These are phyloP conservation scores for Lymantria monacha DNA, from an alignment of 2,888 invertebrate species.

Conservation along the genomic window DNA sequence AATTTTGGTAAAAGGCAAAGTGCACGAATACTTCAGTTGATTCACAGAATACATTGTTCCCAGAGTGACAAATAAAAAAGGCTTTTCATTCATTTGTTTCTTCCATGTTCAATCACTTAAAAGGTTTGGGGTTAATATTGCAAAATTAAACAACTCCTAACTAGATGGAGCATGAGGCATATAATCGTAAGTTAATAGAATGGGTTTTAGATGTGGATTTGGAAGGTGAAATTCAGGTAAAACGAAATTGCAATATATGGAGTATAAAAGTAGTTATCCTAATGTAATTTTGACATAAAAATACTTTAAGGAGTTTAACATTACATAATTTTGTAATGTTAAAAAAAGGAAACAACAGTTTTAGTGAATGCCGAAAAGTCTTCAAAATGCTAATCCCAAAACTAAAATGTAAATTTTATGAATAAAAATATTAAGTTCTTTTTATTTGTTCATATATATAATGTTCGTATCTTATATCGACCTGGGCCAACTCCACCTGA, in stretches of 20 bases:
- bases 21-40: conserved; percentile 17
- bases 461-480: too few species aligned
- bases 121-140: conserved; percentile 23
- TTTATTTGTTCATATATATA: too few species aligned
- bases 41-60: conserved; percentile 18
- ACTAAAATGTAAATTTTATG: too few species aligned
- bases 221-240: conserved; percentile 17
- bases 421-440: too few species aligned
- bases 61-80: conserved; percentile 27
- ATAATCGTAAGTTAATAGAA: conserved; percentile 7
- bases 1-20: conserved; percentile 31
- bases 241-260: conserved; percentile 9
- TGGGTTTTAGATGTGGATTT: conserved; percentile 16
- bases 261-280: neutral
- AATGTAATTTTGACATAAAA: too few species aligned
- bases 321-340: too few species aligned
- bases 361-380: too few species aligned
- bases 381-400: too few species aligned
- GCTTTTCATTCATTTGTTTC: conserved; percentile 30
- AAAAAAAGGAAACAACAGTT: too few species aligned
- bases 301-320: too few species aligned
- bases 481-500: too few species aligned
- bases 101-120: conserved; percentile 33
- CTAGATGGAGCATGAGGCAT: conserved; percentile 11
- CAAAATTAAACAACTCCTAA: conserved; percentile 30